Evolutionary conservation across 2,888 invertebrate genomes (phyloP).

Genomic region (Cephalotes varians): DNA sequence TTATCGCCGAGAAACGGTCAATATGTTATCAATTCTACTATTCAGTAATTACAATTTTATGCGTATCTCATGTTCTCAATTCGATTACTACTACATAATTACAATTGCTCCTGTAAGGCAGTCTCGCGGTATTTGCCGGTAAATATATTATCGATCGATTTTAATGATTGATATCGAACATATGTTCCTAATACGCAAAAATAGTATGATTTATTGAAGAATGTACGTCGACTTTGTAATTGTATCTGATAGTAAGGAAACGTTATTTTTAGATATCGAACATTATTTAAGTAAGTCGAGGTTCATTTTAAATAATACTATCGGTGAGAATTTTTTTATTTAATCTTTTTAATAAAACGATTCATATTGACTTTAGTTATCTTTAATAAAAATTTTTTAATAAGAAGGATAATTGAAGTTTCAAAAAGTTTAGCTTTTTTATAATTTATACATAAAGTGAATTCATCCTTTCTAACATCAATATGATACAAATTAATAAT

Average conservation of each 20-base stretch:
- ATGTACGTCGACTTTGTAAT: slow-evolving; percentile 10
- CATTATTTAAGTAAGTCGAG: slow-evolving; percentile 15
- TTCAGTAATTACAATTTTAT: slow-evolving; percentile 25
- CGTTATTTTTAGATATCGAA: neutral
- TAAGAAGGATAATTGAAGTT: neutral
- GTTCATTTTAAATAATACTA: neutral
- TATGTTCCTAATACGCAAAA: slow-evolving; percentile 32
- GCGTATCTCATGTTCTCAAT: neutral
- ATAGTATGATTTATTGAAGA: slow-evolving; percentile 27
- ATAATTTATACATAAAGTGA: neutral
- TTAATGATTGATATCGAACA: slow-evolving; percentile 28
- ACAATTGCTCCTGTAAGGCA: slow-evolving; percentile 23
- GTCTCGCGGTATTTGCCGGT: neutral
- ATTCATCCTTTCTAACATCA: neutral
- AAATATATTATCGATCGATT: slow-evolving; percentile 12
- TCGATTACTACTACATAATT: neutral
- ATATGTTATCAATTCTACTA: slow-evolving; percentile 15
- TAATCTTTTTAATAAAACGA: neutral
- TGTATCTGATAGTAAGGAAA: neutral
- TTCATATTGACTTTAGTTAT: neutral
- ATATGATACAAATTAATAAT: neutral
- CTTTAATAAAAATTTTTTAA: neutral
- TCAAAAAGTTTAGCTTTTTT: neutral
- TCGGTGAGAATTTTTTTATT: neutral
- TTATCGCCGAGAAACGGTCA: slow-evolving; percentile 16